These are phyloP conservation scores for Eurois occulta DNA, from an alignment of 2,888 invertebrate genomes.

Conservation along the genomic window DNA sequence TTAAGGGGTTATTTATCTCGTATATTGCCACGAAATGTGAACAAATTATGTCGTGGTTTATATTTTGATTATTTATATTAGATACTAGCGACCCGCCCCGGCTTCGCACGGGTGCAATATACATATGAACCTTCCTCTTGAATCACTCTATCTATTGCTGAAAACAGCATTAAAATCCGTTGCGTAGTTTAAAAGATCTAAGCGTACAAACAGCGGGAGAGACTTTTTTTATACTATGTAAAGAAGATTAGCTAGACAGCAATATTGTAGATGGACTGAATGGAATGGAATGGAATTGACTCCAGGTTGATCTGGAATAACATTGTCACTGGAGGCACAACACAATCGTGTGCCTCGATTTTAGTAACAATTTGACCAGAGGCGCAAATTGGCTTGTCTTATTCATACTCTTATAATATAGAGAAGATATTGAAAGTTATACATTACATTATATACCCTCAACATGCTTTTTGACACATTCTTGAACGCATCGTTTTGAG, in stretches of 20 bases:
- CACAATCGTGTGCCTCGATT: background rate
- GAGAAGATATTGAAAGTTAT: constrained; percentile 31
- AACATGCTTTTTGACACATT: constrained; percentile 13
- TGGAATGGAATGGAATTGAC: background rate
- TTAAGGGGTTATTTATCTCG: background rate
- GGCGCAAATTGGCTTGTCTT: background rate
- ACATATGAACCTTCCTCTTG: no score
- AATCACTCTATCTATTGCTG: no score
- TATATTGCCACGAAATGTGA: no score
- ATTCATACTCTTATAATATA: constrained; percentile 4
- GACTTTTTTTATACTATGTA: no score
- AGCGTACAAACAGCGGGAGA: no score
- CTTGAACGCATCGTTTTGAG: constrained; percentile 18
- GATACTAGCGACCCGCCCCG: no score
- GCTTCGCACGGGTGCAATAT: no score
- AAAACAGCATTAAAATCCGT: no score
- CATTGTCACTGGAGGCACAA: background rate
- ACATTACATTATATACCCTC: constrained; percentile 15
- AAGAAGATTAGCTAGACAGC: no score
- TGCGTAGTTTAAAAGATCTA: no score
- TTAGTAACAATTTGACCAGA: background rate
- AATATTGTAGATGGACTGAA: background rate
- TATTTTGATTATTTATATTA: no score
- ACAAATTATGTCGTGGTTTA: no score
- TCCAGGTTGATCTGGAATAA: constrained; percentile 3